Evolutionary conservation across 2,797 vertebrate species (phyloP).

Genomic region (Linurgus olivaceus): DNA sequence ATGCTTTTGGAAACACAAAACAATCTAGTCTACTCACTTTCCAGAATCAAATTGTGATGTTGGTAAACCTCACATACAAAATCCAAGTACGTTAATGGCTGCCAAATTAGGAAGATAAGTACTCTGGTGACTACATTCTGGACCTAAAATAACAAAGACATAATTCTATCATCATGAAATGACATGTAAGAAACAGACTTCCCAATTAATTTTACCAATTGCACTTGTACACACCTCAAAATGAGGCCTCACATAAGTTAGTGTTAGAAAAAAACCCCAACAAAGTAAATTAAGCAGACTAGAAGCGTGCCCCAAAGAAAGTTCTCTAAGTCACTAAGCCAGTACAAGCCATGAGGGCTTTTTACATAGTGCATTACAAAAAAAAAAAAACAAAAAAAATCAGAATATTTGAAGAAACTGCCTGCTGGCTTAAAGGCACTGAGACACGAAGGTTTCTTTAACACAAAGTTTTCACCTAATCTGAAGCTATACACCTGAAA

Average conservation of each 20-base stretch:
- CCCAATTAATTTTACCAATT: not conserved
- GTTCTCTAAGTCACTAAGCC: not conserved
- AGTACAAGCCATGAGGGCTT: not conserved
- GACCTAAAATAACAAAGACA: not conserved
- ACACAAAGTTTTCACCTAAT: not conserved
- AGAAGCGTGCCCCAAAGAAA: not conserved
- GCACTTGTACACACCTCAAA: not conserved
- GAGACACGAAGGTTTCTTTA: not conserved
- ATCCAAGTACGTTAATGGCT: not conserved
- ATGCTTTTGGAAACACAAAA: not conserved
- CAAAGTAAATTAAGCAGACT: not conserved
- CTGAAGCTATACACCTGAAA: not conserved
- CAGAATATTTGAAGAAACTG: not conserved
- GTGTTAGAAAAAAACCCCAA: not conserved
- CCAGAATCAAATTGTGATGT: not conserved
- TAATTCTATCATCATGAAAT: not conserved
- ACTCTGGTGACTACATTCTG: not conserved
- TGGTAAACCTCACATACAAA: not conserved
- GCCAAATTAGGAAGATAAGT: not conserved
- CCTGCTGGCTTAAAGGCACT: not conserved
- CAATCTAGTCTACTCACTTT: not conserved
- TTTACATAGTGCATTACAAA: not conserved
- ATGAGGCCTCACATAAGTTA: not conserved
- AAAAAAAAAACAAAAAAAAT: not conserved
- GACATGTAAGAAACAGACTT: not conserved